Conservation (phyloP, 2,113 vertebrate genomes). For the Malurus melanocephalus region DNA sequence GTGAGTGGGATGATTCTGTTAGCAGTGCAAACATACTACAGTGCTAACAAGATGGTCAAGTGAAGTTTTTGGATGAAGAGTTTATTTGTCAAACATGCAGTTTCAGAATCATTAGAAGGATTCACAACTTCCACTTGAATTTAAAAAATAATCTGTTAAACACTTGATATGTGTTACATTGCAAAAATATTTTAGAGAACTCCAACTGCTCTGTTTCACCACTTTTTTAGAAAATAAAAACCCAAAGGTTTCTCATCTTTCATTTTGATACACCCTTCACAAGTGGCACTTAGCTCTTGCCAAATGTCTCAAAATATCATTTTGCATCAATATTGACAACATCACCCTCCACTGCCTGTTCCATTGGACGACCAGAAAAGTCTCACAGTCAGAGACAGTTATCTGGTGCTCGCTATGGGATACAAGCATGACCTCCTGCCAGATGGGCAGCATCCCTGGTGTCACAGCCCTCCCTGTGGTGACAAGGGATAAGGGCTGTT, state of each 20-base stretch:
- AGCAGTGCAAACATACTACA: conserved; percentile 1
- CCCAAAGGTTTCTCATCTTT: not conserved
- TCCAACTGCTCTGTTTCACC: conserved; percentile 6
- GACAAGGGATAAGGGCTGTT: not conserved
- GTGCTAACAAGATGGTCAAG: conserved; percentile 3
- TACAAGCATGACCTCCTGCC: not conserved
- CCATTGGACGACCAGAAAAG: not conserved
- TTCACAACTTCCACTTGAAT: conserved; percentile 21
- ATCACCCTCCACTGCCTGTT: not conserved
- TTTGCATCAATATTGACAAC: not conserved
- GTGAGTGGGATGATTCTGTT: not conserved
- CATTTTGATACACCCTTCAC: not conserved
- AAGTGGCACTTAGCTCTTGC: not conserved
- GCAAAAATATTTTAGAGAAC: conserved; percentile 10
- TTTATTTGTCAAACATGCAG: conserved; percentile 20
- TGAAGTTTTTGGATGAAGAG: conserved; percentile 12
- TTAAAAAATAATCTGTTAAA: conserved; percentile 29
- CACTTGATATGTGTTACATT: conserved; percentile 13
- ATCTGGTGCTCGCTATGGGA: not conserved
- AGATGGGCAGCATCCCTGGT: not conserved
- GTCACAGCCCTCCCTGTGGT: not conserved
- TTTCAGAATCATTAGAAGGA: not conserved
- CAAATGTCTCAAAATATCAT: not conserved
- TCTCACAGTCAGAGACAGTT: not conserved
- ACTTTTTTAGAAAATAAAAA: not conserved